These are phyloP conservation scores for Leptinotarsa tumamoca DNA, from an alignment of 2,888 invertebrate species.

Conservation along the genomic window DNA sequence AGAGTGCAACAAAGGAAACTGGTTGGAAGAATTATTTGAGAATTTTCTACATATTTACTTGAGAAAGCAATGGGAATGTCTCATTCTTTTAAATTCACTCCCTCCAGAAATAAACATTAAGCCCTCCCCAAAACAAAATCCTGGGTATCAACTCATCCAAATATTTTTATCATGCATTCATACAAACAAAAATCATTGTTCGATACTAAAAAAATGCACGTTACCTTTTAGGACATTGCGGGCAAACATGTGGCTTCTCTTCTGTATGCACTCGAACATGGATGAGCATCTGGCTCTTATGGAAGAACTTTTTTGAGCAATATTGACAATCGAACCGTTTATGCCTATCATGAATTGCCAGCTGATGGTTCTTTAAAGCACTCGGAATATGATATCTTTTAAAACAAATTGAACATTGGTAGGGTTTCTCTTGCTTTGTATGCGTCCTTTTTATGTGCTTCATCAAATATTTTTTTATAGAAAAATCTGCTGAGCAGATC, in stretches of 20 bases:
- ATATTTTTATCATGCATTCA: too few species aligned
- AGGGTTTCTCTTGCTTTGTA: not conserved
- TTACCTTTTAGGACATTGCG: slow-evolving; percentile 1
- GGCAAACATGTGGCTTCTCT: not conserved
- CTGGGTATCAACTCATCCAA: too few species aligned
- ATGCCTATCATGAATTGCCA: not conserved
- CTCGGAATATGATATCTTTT: not conserved
- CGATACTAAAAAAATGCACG: not conserved
- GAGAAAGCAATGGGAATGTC: too few species aligned
- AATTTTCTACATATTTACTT: too few species aligned
- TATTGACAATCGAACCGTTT: not conserved
- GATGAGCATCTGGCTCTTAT: not conserved
- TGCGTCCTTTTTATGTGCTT: slow-evolving; percentile 15
- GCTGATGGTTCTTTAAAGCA: not conserved
- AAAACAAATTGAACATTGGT: slow-evolving; percentile 2
- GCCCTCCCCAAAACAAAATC: too few species aligned
- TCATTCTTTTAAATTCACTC: too few species aligned
- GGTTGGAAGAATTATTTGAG: too few species aligned
- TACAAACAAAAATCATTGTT: too few species aligned
- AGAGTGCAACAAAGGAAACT: too few species aligned
- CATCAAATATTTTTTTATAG: slow-evolving; percentile 6
- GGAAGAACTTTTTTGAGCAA: not conserved
- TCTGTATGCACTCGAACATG: slow-evolving; percentile 2
- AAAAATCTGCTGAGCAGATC: not conserved
- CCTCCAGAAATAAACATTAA: too few species aligned